Evolutionary conservation across 2,113 vertebrate species (phyloP).

Genomic region (Pantherophis guttatus): DNA sequence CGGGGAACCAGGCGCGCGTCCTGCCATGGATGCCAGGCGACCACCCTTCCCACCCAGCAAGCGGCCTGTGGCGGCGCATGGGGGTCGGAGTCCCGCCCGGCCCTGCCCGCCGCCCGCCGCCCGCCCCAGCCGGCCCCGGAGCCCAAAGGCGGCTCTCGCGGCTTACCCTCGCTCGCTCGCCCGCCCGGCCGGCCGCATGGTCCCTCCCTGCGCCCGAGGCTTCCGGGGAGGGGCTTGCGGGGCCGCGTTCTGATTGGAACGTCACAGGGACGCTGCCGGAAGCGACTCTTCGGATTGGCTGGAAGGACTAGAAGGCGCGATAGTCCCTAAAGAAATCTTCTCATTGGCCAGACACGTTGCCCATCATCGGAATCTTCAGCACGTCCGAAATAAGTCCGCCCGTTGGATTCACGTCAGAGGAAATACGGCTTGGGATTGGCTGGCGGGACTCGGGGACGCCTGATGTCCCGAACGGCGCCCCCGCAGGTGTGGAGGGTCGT

Average conservation of each 20-base stretch:
- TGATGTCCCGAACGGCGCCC: too few relatives aligned
- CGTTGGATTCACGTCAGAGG: not conserved
- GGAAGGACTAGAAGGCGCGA: not conserved
- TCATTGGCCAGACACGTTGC: not conserved
- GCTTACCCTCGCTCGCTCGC: not conserved
- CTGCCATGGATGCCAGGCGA: not conserved
- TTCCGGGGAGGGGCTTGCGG: not conserved
- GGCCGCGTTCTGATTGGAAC: not conserved
- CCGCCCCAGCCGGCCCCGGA: not conserved
- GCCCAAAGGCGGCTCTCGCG: not conserved
- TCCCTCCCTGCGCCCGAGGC: not conserved
- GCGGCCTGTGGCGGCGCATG: not conserved
- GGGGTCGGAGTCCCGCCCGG: not conserved
- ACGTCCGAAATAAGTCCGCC: not conserved
- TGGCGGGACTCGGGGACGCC: too few relatives aligned
- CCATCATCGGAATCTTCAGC: not conserved
- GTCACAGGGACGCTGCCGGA: not conserved
- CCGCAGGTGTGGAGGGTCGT: too few relatives aligned
- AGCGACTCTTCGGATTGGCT: not conserved
- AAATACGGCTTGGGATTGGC: not conserved
- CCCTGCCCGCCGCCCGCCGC: accelerated
- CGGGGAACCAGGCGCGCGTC: too few relatives aligned
- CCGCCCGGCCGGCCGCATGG: not conserved
- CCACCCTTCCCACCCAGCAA: not conserved
- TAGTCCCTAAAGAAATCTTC: not conserved